Evolutionary conservation across 2,113 vertebrate genomes (phyloP).

Genomic region (Sinocyclocheilus anshuiensis): DNA sequence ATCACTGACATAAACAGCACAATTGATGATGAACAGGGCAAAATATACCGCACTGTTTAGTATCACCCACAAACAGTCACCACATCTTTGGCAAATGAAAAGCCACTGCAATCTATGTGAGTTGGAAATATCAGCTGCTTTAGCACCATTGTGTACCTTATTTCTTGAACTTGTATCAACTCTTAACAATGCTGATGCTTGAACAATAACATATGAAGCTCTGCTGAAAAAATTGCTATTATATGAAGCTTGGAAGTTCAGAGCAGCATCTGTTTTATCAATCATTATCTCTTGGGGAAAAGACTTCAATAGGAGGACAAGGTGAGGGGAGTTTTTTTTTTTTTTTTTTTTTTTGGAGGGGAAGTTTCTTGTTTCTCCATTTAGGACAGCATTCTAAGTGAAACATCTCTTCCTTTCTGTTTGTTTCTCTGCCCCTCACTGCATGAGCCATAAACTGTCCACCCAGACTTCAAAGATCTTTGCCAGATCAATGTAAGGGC

Average conservation of each 20-base stretch:
- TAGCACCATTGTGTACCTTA: not conserved
- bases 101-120: not conserved
- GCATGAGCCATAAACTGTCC: conserved; percentile 10
- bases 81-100: not conserved
- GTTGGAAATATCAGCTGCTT: not conserved
- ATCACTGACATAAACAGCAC: not conserved
- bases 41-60: not conserved
- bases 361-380: not conserved
- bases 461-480: conserved; percentile 12
- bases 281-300: conserved; percentile 6
- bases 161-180: not conserved
- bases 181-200: not conserved
- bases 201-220: conserved; percentile 10
- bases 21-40: not conserved
- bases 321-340: no score
- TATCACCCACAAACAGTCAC: conserved; percentile 3
- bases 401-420: conserved; percentile 20
- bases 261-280: conserved; percentile 35
- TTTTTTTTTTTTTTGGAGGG: not conserved
- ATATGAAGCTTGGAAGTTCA: not conserved
- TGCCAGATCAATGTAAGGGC: conserved; percentile 29
- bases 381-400: not conserved
- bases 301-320: not conserved
- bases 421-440: not conserved
- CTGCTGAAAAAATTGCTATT: not conserved